phyloP scores from a whole-genome alignment of 1,140 invertebrate species.

The Camponotus vicinus region DNA sequence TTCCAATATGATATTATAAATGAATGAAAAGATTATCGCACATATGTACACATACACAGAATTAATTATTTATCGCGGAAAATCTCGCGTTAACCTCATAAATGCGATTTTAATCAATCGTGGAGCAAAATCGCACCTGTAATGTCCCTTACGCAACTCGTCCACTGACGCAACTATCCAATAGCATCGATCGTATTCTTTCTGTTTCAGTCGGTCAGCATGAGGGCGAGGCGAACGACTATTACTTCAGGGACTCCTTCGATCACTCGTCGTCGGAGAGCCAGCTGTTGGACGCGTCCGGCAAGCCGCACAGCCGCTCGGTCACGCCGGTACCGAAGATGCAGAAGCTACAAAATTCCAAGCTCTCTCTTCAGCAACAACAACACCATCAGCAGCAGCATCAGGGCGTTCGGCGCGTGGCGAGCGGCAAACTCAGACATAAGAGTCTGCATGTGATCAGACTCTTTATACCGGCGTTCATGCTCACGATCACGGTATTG shows the following conservation, averaged over 20 bases:
- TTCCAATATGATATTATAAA: background rate
- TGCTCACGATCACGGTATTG: slow-evolving; percentile 89
- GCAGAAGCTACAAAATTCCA: slow-evolving; percentile 86
- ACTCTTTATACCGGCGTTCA: slow-evolving; percentile 91
- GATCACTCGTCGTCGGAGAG: slow-evolving; percentile 93
- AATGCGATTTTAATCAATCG: background rate
- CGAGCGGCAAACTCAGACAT: slow-evolving; percentile 74
- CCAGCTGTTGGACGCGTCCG: slow-evolving; percentile 87
- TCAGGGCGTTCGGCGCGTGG: slow-evolving; percentile 35
- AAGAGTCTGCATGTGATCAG: slow-evolving; percentile 88
- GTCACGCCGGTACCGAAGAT: slow-evolving; percentile 87
- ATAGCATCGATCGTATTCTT: slow-evolving; percentile 38
- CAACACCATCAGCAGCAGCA: slow-evolving; percentile 67
- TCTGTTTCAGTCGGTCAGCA: slow-evolving; percentile 82
- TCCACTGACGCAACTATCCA: background rate
- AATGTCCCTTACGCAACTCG: slow-evolving; percentile 2
- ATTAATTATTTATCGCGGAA: background rate
- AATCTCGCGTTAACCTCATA: background rate
- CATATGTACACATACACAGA: too few species aligned
- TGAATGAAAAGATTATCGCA: background rate
- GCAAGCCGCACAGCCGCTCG: slow-evolving; percentile 83
- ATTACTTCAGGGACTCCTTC: slow-evolving; percentile 91
- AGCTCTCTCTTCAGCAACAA: slow-evolving; percentile 80
- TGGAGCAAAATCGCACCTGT: slow-evolving; percentile 20
- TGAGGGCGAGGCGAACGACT: slow-evolving; percentile 87